Base-by-base conservation (phyloP, 1,140 invertebrate species). In the Nephila pilipes region DNA sequence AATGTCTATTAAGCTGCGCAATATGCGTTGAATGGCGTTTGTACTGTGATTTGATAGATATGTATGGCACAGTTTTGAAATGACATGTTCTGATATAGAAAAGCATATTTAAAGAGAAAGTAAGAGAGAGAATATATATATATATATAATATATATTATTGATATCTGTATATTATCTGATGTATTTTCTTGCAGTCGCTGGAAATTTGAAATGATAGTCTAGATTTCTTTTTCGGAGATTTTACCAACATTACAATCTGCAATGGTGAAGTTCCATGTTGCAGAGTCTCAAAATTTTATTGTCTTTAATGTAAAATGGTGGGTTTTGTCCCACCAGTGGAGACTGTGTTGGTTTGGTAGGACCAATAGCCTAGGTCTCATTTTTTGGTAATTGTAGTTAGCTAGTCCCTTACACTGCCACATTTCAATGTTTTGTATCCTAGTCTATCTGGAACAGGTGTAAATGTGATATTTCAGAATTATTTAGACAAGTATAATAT, bases 341-440 rank as follows among this genome's bases (percentile, higher is more conserved):
- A 46, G 69, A 38, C 25, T 36, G 46, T 75, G 87, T 90, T 90
- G 65, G 88, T 69, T 90, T 90, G 25, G 38, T 90, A 90, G 57
- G 69, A 80, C 38, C 63, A 75, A 58, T 90, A 90, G 38, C 25
- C 16, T 79, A 80, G 65, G 65, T 55, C 65, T 57, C 88, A 80
- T 75, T 25, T 88, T 88, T 88, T 55, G 69, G 69, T 90, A 90
- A 75, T 90, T 60, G 69, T 90, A 90, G 88, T 80, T 90, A 90
- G 88, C 88, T 90, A 90, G 88, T 90, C 88, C 87, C 65, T 80
- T 90, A 80, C 88, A 90, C 88, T 90, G 88, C 88, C 88, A 90
- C 88, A 75, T 58, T 29, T 80, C 46, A 90, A 80, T 80, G 69
- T 90, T 90, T 88, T 90, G 69, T 90, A 90, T 80, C 88, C 88